A percentile compares a stretch with the other conserved stretches of the same genome.
These are phyloP conservation scores for Perca fluviatilis DNA, from an alignment of 2,113 vertebrate species.

Conservation along the genomic window DNA sequence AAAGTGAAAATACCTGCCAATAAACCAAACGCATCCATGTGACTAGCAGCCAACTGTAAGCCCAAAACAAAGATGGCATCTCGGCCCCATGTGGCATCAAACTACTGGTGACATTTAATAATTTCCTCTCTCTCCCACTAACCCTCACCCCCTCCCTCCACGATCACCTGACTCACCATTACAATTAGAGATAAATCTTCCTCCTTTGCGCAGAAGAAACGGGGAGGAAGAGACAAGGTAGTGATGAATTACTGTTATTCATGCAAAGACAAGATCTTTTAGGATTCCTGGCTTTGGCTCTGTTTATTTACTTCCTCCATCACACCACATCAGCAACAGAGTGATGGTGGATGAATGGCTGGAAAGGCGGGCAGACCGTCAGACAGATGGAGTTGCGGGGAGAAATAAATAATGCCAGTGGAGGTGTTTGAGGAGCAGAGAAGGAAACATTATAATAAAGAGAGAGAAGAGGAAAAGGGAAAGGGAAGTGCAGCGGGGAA, in stretches of 20 bases:
- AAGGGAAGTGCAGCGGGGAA: constrained; percentile 12
- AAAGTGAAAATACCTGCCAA: constrained; percentile 51
- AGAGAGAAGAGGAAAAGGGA: constrained; percentile 28
- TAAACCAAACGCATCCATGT: constrained; percentile 40
- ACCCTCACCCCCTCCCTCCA: constrained; percentile 37
- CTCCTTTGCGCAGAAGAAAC: constrained; percentile 35
- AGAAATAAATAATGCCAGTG: constrained; percentile 74
- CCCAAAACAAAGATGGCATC: constrained; percentile 72
- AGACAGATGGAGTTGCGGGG: constrained; percentile 70
- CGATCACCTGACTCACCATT: constrained; percentile 67
- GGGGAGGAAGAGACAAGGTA: constrained; percentile 34
- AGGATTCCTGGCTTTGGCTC: constrained; percentile 74
- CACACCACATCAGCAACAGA: constrained; percentile 72
- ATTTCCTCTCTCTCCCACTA: constrained; percentile 53
- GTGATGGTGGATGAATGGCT: constrained; percentile 71
- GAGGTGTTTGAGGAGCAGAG: constrained; percentile 54
- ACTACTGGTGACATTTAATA: constrained; percentile 77
- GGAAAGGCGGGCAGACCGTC: constrained; percentile 62
- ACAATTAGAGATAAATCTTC: constrained; percentile 77
- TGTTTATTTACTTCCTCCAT: constrained; percentile 80
- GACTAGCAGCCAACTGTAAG: constrained; percentile 63
- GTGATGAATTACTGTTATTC: constrained; percentile 76
- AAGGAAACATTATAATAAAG: constrained; percentile 55
- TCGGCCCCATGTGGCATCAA: constrained; percentile 71
- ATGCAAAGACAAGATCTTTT: constrained; percentile 80